These are phyloP conservation scores for Tor tambroides DNA, from an alignment of 2,113 vertebrate genomes.

Conservation along the genomic window DNA sequence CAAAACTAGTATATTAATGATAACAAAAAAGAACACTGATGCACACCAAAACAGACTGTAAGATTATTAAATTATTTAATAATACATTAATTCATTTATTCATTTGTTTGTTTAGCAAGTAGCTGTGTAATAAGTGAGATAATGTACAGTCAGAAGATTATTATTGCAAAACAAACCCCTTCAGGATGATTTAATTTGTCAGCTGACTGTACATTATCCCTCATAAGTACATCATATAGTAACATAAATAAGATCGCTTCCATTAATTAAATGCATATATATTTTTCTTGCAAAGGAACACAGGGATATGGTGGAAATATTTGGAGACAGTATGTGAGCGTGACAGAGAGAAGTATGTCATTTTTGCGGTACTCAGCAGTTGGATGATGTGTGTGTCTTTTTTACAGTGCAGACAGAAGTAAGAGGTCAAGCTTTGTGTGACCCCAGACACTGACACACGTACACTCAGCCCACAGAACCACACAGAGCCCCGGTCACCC, in stretches of 20 bases:
- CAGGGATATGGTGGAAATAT: neutral
- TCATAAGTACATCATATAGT: neutral
- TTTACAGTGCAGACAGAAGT: conserved; percentile 68
- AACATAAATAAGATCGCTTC: neutral
- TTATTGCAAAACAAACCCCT: neutral
- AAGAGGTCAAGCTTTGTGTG: conserved; percentile 70
- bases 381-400: conserved; percentile 69
- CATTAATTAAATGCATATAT: neutral
- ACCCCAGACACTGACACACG: conserved; percentile 65
- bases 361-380: conserved; percentile 64
- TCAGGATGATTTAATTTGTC: neutral
- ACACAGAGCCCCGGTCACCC: conserved; percentile 39
- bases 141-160: neutral
- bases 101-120: neutral
- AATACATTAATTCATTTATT: neutral
- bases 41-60: neutral
- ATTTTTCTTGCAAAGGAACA: neutral
- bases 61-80: neutral
- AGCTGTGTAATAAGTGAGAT: neutral
- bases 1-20: neutral
- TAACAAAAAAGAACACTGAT: neutral
- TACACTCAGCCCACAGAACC: conserved; percentile 61
- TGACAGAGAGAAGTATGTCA: conserved; percentile 48
- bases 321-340: conserved; percentile 36
- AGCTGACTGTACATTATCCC: neutral